Base-by-base conservation (phyloP, 2,113 vertebrate genomes). In the Anolis carolinensis region DNA sequence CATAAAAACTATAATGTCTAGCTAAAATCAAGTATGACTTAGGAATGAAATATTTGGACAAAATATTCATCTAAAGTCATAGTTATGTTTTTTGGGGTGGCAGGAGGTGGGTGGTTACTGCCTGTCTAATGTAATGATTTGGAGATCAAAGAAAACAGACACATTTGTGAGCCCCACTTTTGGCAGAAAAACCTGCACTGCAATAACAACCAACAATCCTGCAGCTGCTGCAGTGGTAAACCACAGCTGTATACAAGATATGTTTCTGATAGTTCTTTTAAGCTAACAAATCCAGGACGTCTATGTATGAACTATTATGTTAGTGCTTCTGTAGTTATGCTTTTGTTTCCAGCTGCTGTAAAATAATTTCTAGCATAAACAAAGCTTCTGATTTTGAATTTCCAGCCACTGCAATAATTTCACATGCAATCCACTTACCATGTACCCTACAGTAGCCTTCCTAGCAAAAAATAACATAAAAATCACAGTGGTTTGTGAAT, bases 1-100 rank as follows among this genome's bases (percentile, higher is more conserved):
- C 79, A 10, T 82, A 73, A 20, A 23, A 13, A 73, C 72, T 78
- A 84, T 13, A 52, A 1, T 77, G 70, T 34, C 27, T 36, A 81
- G 63, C 70, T 89, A 62, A 85, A 85, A 84, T 76, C 77, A 73
- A 87, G 27, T 32, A 71, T 50, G 89, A 77, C 30, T 63, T 18
- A 70, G 0, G 32, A 48, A 81, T 89, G 81, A 36, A 89, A 87
- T 30, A 75, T 39, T 80, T 11, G 30, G 68, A 0, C 2, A 6
- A 55, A 78, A 44, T 72, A 73, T 71, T 44, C 68, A 82, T 85
- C 79, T 86, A 90, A 81, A 65, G 25, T 67, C 8, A 48, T 79
- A 82, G 68, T 0, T 11, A 74, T 34, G 13, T 73, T 86, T 84
- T 73, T 79, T 44, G 39, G 39, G 39, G 39, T 5, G 39, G 39